These are phyloP conservation scores for Chaetorhynchus papuensis DNA, from an alignment of 2,113 vertebrate genomes.

Conservation along the genomic window DNA sequence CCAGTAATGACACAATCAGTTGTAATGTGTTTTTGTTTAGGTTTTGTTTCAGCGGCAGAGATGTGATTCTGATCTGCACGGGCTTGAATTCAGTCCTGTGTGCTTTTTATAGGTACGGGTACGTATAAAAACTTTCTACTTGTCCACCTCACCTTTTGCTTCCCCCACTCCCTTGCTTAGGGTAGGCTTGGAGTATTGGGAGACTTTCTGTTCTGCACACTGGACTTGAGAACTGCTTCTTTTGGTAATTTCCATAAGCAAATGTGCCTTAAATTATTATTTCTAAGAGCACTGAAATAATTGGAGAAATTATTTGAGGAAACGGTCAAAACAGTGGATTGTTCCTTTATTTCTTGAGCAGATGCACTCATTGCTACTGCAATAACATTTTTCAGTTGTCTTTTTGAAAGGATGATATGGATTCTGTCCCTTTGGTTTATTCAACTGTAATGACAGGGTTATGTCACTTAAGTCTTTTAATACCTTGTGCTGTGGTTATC, in stretches of 20 bases:
- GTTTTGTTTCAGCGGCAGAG: background rate
- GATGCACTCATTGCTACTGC: background rate
- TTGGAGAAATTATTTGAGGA: background rate
- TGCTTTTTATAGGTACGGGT: background rate
- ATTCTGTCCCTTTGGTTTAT: background rate
- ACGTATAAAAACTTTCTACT: fast-evolving
- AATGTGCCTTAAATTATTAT: background rate
- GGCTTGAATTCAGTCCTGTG: background rate
- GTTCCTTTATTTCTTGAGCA: background rate
- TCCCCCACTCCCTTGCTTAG: background rate
- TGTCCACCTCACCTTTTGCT: background rate
- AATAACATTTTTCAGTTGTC: background rate
- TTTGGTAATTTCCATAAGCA: background rate
- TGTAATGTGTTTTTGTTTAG: background rate
- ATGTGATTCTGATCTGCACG: background rate
- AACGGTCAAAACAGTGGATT: background rate
- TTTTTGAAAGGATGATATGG: background rate
- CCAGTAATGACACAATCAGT: background rate
- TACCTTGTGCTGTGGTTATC: background rate
- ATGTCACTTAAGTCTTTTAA: background rate
- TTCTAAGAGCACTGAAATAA: background rate
- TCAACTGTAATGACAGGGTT: background rate
- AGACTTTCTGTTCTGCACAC: background rate
- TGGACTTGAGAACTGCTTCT: background rate
- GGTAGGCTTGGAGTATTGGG: background rate